Evolutionary conservation across 2,797 vertebrate species (phyloP).

Genomic region (Melanotaenia maccullochi): DNA sequence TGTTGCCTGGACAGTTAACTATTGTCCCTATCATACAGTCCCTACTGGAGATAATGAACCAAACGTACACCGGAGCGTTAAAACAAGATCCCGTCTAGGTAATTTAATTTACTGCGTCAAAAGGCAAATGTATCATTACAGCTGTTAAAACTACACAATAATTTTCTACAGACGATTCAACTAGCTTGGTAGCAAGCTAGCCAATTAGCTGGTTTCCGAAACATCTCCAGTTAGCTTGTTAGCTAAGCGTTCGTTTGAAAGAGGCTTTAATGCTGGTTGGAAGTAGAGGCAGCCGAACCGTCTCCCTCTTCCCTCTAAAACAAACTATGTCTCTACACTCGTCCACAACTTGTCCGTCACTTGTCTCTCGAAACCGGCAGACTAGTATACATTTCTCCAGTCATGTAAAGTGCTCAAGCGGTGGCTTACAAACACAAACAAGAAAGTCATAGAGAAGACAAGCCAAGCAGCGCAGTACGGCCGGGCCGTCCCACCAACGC

Average conservation of each 20-base stretch:
- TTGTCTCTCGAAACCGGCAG: neutral
- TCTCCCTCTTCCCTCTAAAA: constrained; percentile 2
- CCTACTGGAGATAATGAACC: constrained; percentile 34
- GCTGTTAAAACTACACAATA: neutral
- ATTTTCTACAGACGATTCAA: neutral
- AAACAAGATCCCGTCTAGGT: neutral
- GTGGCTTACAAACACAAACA: constrained; percentile 52
- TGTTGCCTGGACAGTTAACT: constrained; percentile 67
- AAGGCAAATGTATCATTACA: neutral
- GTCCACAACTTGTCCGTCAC: constrained; percentile 4
- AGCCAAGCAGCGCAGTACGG: constrained; percentile 38
- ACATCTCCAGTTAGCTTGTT: constrained; percentile 77
- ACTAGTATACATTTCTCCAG: constrained; percentile 13
- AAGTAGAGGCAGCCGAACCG: constrained; percentile 48
- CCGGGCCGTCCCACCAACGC: constrained; percentile 82
- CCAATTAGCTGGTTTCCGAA: constrained; percentile 62
- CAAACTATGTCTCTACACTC: constrained; percentile 6
- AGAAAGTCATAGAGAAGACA: constrained; percentile 36
- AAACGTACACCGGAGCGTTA: constrained; percentile 9
- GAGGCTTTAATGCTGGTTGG: constrained; percentile 52
- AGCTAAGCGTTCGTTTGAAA: constrained; percentile 69
- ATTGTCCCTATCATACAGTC: constrained; percentile 45
- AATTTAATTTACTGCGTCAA: neutral
- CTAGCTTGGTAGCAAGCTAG: constrained; percentile 60
- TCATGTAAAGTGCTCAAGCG: constrained; percentile 72